These are phyloP conservation scores for Caenorhabditis auriculariae DNA, from an alignment of 2,888 invertebrate genomes.

Conservation along the genomic window DNA sequence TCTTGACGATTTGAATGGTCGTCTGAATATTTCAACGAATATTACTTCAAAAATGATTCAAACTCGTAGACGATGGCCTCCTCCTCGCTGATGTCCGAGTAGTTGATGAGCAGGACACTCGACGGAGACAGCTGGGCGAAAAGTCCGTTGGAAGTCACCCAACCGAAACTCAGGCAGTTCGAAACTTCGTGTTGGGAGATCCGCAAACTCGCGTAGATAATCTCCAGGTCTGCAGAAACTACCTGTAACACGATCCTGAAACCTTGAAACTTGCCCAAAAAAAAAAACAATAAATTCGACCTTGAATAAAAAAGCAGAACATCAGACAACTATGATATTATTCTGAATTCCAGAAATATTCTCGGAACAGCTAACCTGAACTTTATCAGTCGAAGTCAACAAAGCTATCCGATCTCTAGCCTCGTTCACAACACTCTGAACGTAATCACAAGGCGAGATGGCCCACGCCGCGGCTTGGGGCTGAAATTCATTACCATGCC, in stretches of 20 bases:
- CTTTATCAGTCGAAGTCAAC: slow-evolving; percentile 17
- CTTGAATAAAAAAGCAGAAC: no score
- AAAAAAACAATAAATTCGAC: no score
- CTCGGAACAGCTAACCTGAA: no score
- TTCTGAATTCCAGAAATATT: no score
- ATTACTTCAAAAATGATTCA: no score
- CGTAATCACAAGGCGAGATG: slow-evolving; percentile 13
- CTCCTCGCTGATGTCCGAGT: slow-evolving; percentile 9
- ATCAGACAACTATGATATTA: no score
- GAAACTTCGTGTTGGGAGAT: slow-evolving; percentile 11
- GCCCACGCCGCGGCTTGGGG: slow-evolving; percentile 21
- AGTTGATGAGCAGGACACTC: slow-evolving; percentile 17
- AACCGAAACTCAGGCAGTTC: slow-evolving; percentile 25
- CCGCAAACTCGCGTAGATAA: slow-evolving; percentile 12
- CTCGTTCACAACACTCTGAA: slow-evolving; percentile 19
- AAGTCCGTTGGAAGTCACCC: slow-evolving; percentile 15
- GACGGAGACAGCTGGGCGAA: slow-evolving; percentile 19
- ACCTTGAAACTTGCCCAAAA: no score
- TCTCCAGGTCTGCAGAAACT: slow-evolving; percentile 22
- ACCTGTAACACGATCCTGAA: slow-evolving; percentile 7
- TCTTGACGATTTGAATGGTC: slow-evolving; percentile 12
- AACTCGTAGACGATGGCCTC: slow-evolving; percentile 15
- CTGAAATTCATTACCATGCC: no score
- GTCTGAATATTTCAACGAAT: no score
- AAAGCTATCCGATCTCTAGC: slow-evolving; percentile 22